Evolutionary conservation across 2,888 invertebrate species (phyloP).

Genomic region (Drosophila lutescens): DNA sequence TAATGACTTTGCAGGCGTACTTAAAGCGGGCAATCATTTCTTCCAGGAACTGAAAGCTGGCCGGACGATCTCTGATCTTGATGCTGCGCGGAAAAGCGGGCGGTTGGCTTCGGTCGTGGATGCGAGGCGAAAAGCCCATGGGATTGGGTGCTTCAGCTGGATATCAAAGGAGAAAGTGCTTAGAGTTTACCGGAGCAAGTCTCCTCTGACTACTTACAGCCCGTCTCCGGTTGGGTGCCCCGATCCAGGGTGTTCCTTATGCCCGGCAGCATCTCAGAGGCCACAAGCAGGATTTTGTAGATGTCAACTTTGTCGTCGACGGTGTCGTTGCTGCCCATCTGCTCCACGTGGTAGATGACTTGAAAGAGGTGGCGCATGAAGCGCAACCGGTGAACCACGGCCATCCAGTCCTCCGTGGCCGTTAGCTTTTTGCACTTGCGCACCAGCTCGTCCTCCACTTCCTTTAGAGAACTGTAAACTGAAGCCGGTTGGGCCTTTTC

Average conservation of each 20-base stretch:
- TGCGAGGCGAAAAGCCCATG: conserved; percentile 98
- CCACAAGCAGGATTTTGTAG: conserved; percentile 91
- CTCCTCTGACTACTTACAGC: conserved; percentile 68
- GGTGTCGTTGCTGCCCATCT: conserved; percentile 85
- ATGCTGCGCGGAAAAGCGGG: conserved; percentile 99
- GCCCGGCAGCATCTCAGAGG: conserved; percentile 92
- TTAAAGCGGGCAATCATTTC: conserved; percentile 92
- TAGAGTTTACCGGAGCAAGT: background rate
- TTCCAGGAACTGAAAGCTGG: conserved; percentile 90
- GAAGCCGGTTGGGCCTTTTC: conserved; percentile 90
- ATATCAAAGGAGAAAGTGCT: background rate
- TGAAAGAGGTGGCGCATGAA: conserved; percentile 95
- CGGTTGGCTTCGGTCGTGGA: conserved; percentile 97
- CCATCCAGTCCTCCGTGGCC: conserved; percentile 88
- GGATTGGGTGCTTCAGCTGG: conserved; percentile 88
- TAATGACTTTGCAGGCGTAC: conserved; percentile 92
- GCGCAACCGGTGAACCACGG: conserved; percentile 91
- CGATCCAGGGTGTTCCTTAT: conserved; percentile 91
- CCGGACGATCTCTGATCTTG: conserved; percentile 90
- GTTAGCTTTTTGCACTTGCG: conserved; percentile 86
- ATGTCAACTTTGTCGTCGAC: conserved; percentile 88
- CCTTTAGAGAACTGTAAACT: conserved; percentile 91
- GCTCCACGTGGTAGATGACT: conserved; percentile 86
- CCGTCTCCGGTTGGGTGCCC: conserved; percentile 88
- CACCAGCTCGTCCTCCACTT: conserved; percentile 95